Evolutionary conservation across 2,113 vertebrate genomes (phyloP).

Genomic region (Prionailurus viverrinus): DNA sequence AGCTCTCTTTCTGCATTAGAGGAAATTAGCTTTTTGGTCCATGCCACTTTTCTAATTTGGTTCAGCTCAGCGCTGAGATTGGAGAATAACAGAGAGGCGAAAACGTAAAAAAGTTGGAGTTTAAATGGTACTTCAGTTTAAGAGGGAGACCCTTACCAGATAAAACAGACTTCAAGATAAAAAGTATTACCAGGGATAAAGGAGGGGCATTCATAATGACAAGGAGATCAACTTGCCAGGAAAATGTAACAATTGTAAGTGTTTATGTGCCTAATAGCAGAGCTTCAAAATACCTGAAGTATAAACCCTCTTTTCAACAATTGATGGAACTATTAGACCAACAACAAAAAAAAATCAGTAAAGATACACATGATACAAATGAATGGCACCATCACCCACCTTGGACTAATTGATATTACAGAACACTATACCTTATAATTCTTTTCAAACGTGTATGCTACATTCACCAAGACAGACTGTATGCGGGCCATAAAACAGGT

Average conservation of each 20-base stretch:
- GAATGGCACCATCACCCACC: not conserved
- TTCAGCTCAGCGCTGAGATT: not conserved
- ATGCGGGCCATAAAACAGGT: not conserved
- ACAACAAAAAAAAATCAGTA: not conserved
- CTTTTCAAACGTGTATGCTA: not conserved
- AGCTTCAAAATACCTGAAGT: not conserved
- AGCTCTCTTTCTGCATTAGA: not conserved
- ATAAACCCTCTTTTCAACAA: not conserved
- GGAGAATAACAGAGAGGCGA: not conserved
- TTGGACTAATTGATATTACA: not conserved
- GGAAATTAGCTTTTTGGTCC: not conserved
- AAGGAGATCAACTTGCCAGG: not conserved
- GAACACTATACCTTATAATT: not conserved
- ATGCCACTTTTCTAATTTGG: not conserved
- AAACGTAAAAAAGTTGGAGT: not conserved
- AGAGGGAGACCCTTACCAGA: not conserved
- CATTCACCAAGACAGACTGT: not conserved
- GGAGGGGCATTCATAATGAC: not conserved
- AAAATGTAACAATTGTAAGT: not conserved
- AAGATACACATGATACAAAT: not conserved
- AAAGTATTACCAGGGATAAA: not conserved
- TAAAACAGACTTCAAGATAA: not conserved
- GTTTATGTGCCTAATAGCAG: not conserved
- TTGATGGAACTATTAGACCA: not conserved
- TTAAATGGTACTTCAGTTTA: conserved; percentile 8